Base-by-base conservation (phyloP, 2,113 vertebrate species). In the Hyperoodon ampullatus region DNA sequence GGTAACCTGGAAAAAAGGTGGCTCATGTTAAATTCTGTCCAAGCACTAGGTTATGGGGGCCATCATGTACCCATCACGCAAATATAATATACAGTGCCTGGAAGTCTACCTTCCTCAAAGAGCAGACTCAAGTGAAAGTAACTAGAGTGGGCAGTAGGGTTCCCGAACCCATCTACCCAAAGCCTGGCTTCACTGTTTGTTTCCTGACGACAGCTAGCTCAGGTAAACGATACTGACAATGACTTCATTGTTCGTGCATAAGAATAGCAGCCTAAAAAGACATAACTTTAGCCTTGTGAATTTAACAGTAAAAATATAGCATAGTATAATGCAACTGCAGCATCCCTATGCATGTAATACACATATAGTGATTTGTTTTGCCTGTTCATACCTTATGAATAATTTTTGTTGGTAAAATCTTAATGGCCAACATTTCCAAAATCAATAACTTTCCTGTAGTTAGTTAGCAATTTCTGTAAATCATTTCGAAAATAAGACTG, bases 401-500 rank as follows among this genome's bases (percentile, higher is more conserved):
- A 74, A 60, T 71, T 80, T 77, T 94, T 70, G 4, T 77, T 71
- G 92, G 15, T 86, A 80, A 85, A 94, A 63, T 90, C 26, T 71
- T 88, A 68, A 72, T 74, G 53, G 23, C 8, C n/a, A 82, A 1
- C 28, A 75, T 84, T 90, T 90, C 35, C 65, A 94, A 92, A 92
- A 66, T 86, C 82, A 60, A 0, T 75, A 70, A 13, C 23, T 88
- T 82, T 88, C 13, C 8, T 70, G 1, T 72, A 92, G 7, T 81
- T 28, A 63, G 11, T 68, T 78, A 75, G 28, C 26, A 44, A 2
- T 77, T 71, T 96, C 47, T 15, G 9, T 80, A 88, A 93, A 58
- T 93, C 83, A 72, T 47, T 86, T 80, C n/a, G 30, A 84, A 95
- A 92, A 19, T 89, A 75, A 82, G 21, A 33, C n/a, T 85, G 58